A percentile compares a stretch with the other conserved stretches of the same genome.
phyloP scores from a whole-genome alignment of 2,797 vertebrate genomes.

The Myotis daubentonii region DNA sequence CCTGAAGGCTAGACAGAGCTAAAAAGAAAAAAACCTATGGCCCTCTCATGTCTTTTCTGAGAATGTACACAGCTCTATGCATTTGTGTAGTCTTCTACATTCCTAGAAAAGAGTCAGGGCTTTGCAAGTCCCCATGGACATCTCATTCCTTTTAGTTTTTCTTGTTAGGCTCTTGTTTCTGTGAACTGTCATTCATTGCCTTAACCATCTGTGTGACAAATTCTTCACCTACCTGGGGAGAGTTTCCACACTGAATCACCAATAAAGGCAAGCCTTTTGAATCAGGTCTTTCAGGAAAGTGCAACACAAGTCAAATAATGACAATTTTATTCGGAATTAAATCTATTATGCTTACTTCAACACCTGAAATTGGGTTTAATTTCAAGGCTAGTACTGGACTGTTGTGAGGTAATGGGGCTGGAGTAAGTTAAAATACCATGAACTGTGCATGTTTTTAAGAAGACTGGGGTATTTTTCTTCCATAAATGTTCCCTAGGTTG shows the following conservation, averaged over 20 bases:
- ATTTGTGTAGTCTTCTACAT: not conserved
- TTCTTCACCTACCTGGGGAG: not conserved
- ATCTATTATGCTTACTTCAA: not conserved
- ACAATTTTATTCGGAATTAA: not conserved
- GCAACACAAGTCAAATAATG: conserved; percentile 13
- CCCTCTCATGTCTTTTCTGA: not conserved
- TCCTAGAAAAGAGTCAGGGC: not conserved
- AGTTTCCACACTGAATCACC: not conserved
- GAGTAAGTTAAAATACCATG: not conserved
- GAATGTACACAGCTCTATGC: not conserved
- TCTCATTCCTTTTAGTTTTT: not conserved
- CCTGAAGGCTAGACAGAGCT: not conserved
- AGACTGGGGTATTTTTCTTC: not conserved
- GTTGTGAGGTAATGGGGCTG: not conserved
- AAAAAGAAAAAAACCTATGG: not conserved
- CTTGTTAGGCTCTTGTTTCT: not conserved
- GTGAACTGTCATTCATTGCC: not conserved
- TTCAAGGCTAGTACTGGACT: not conserved
- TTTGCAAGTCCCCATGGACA: not conserved
- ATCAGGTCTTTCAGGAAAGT: not conserved
- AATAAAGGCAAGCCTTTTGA: conserved; percentile 3
- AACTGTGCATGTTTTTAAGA: not conserved
- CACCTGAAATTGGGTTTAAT: not conserved
- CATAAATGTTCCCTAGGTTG: not conserved
- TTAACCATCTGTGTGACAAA: not conserved